Percentiles rank a stretch among this genome's conserved stretches.
These are phyloP conservation scores for Therioaphis trifolii DNA, from an alignment of 2,888 invertebrate genomes.

Conservation along the genomic window DNA sequence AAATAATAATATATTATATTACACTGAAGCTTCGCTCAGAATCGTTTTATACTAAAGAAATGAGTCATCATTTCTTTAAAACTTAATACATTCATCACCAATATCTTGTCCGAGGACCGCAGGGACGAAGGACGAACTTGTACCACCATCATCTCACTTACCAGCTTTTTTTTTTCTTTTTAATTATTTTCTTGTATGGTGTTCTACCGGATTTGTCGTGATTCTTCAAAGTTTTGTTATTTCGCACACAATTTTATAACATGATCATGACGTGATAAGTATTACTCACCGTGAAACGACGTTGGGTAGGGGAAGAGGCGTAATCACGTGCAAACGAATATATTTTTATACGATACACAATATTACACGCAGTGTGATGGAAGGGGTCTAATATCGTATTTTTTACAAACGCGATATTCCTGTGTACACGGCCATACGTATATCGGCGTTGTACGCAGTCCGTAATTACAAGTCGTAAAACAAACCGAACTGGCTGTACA, in stretches of 20 bases:
- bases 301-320: not conserved
- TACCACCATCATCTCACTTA: too few relatives aligned
- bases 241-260: too few relatives aligned
- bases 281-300: not conserved
- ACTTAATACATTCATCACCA: too few relatives aligned
- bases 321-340: constrained; percentile 10
- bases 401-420: not conserved
- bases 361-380: constrained; percentile 1
- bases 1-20: too few relatives aligned
- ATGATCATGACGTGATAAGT: not conserved
- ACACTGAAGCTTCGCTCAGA: too few relatives aligned
- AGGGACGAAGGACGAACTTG: too few relatives aligned
- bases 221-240: not conserved
- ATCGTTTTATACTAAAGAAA: too few relatives aligned
- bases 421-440: not conserved
- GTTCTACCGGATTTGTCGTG: not conserved
- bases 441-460: not conserved
- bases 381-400: too few relatives aligned
- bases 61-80: too few relatives aligned
- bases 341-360: not conserved
- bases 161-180: too few relatives aligned
- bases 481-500: not conserved
- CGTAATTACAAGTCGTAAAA: constrained; percentile 58
- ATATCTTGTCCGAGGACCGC: too few relatives aligned
- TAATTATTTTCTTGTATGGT: too few relatives aligned